Conservation (phyloP, 2,113 vertebrate species). For the Narcine bancroftii region DNA sequence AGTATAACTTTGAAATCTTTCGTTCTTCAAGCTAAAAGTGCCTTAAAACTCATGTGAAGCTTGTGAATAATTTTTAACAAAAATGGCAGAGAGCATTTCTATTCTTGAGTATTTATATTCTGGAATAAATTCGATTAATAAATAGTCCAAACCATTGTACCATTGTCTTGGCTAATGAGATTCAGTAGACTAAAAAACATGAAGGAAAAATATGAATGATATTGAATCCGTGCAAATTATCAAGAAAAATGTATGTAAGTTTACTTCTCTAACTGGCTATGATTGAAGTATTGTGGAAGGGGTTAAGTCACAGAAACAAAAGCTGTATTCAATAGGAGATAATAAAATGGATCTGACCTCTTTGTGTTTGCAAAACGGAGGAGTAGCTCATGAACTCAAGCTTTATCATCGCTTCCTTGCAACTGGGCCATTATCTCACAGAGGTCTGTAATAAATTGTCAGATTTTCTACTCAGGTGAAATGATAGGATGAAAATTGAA, state of each 20-base stretch:
- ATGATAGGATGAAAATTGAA: slow-evolving; percentile 56
- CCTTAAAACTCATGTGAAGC: neutral
- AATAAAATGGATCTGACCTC: slow-evolving; percentile 10
- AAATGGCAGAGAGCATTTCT: neutral
- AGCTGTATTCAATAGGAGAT: neutral
- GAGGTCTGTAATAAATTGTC: slow-evolving; percentile 59
- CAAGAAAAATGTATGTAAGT: neutral
- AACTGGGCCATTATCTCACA: slow-evolving; percentile 58
- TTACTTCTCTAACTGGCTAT: neutral
- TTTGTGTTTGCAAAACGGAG: slow-evolving; percentile 32
- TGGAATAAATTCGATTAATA: neutral
- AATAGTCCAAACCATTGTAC: neutral
- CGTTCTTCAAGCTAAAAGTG: neutral
- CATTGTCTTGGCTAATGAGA: neutral
- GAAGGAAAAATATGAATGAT: neutral
- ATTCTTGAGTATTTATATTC: neutral
- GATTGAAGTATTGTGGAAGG: neutral
- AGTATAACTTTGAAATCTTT: neutral
- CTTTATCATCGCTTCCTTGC: slow-evolving; percentile 57
- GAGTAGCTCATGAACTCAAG: slow-evolving; percentile 55
- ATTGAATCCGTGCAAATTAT: neutral
- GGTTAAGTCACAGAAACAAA: neutral
- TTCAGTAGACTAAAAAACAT: neutral
- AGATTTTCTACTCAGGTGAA: slow-evolving; percentile 59
- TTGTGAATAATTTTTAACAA: neutral